Evolutionary conservation across 2,888 invertebrate species (phyloP).

Genomic region (Scrobipalpa atriplicella): DNA sequence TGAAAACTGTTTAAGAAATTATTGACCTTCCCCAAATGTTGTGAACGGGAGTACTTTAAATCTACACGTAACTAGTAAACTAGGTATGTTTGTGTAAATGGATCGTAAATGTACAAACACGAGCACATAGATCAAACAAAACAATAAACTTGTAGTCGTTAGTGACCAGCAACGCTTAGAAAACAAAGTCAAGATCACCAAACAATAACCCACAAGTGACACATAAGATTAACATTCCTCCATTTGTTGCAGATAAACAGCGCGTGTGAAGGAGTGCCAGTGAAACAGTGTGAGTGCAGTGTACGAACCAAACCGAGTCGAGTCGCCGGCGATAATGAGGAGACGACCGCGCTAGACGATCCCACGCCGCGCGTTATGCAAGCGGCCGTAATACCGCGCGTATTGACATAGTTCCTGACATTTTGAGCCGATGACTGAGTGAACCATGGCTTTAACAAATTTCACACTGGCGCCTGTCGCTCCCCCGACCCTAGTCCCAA

Average conservation of each 20-base stretch:
- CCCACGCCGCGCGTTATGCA: slow-evolving; percentile 64
- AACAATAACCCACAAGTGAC: slow-evolving; percentile 25
- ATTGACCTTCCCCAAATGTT: no score
- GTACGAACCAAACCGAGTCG: slow-evolving; percentile 35
- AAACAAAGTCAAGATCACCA: slow-evolving; percentile 27
- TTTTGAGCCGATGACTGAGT: slow-evolving; percentile 66
- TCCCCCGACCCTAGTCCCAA: slow-evolving; percentile 61
- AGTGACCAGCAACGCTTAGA: slow-evolving; percentile 13
- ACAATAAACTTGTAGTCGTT: slow-evolving; percentile 7
- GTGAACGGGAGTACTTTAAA: no score
- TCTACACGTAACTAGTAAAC: not conserved
- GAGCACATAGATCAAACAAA: slow-evolving; percentile 8
- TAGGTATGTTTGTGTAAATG: not conserved
- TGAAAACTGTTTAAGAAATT: no score
- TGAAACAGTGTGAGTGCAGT: slow-evolving; percentile 63
- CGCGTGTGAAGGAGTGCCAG: slow-evolving; percentile 46
- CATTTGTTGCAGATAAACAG: slow-evolving; percentile 66
- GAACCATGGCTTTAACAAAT: slow-evolving; percentile 77
- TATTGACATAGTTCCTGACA: slow-evolving; percentile 64
- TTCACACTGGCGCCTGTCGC: slow-evolving; percentile 67
- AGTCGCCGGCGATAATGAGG: slow-evolving; percentile 54
- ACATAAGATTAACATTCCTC: slow-evolving; percentile 34
- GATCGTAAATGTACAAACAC: not conserved
- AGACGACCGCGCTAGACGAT: slow-evolving; percentile 56
- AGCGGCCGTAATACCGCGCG: slow-evolving; percentile 56